These are phyloP conservation scores for Stigmatopora argus DNA, from an alignment of 2,113 vertebrate species.

Conservation along the genomic window DNA sequence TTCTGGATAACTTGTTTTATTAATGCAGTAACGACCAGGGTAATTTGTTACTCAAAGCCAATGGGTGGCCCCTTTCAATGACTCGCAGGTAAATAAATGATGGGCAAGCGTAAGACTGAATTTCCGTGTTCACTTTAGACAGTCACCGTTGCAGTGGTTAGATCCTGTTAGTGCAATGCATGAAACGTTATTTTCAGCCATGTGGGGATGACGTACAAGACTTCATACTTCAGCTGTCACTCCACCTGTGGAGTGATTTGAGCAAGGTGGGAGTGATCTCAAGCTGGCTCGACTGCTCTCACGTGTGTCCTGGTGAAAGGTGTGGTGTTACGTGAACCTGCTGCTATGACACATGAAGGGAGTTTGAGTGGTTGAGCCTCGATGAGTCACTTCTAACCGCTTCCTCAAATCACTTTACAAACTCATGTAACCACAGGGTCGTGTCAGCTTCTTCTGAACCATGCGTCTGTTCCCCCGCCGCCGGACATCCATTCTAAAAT, in stretches of 20 bases:
- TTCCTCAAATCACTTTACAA: not conserved
- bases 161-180: constrained; percentile 19
- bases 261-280: not conserved
- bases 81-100: constrained; percentile 49
- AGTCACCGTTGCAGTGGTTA: constrained; percentile 27
- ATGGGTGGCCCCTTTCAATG: constrained; percentile 22
- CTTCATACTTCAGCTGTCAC: not conserved
- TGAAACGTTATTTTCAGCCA: not conserved
- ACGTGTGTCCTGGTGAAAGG: constrained; percentile 51
- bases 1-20: not conserved
- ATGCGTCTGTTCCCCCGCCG: constrained; percentile 78
- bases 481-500: constrained; percentile 78
- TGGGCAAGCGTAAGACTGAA: constrained; percentile 47
- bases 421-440: not conserved
- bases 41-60: not conserved
- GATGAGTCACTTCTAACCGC: not conserved
- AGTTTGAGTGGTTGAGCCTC: not conserved
- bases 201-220: not conserved
- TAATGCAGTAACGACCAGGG: not conserved
- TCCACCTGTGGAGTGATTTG: not conserved
- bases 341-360: constrained; percentile 37
- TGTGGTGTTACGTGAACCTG: constrained; percentile 29
- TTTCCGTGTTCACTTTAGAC: constrained; percentile 8
- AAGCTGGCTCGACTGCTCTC: constrained; percentile 39
- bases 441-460: not conserved